Base-by-base conservation (phyloP, 2,113 vertebrate species). In the Gymnarchus niloticus region DNA sequence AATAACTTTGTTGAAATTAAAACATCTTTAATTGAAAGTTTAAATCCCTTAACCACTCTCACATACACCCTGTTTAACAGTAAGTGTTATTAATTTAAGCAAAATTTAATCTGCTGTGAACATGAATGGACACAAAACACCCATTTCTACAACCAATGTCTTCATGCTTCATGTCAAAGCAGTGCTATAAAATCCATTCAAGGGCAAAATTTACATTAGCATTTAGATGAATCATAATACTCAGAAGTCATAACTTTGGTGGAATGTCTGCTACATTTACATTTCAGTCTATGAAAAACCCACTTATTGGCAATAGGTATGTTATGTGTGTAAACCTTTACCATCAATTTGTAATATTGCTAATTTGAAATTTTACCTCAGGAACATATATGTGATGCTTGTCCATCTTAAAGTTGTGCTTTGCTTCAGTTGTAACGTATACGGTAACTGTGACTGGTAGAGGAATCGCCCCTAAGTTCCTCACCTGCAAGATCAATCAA, bases 381-480 rank as follows among this genome's bases (percentile, higher is more conserved):
- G 57, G 0, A 1, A 91, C 86, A 21, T 7, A 6, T 33, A 92
- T 88, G 51, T 33, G 0, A 86, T 89, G 89, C 88, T 91, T 56
- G 0, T 21, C 65, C 61, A 93, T 85, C 84, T 91, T 87, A 89
- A 93, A 92, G 84, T 41, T n/a, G 33, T 91, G 33, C 3, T 86
- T 69, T 54, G 91, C 88, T 87, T 89, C 25, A 54, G 85, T 91
- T 33, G 91, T 90, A 77, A 94, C 90, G 21, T 10, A 2, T 52
- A 95, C 77, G 0, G 85, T 88, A 25, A 94, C 88, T 0, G 37
- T 87, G 44, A 92, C 80, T 14, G 92, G 92, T 57, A 94, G 90
- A 41, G 23, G 78, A 81, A 89, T 95, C 4, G 77, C 56, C 51
- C 91, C 92, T 48, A 61, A 69, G 84, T 94, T 95, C 33, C 88